Evolutionary conservation across 1,140 invertebrate genomes (phyloP), one percentile per base, ranked within the genome.

Genomic region (Sminthurides bifidus): DNA sequence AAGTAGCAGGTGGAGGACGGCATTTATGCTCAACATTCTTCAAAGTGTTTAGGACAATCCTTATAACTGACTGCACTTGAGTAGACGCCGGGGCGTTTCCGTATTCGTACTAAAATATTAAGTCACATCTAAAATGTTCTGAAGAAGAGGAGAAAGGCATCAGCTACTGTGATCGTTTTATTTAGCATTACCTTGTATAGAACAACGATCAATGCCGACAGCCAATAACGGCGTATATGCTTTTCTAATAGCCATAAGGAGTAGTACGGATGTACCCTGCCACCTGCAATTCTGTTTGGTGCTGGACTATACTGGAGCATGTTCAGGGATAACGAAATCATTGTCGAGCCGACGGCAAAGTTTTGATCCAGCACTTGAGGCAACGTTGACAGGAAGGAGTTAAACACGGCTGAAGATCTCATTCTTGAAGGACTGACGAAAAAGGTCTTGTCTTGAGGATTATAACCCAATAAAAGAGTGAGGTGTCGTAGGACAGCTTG

Each of bases 331-430:
- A 89, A 85, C 12, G 88, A 82, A 15, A 96, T 77, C 31, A 98
- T 81, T 19, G 81, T 76, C 62, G 82, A 84, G 0, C 91, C 91
- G 75, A 97, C 88, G 33, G 83, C 71, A 68, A 93, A 89, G 73
- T 98, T 96, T 67, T 92, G 86, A 71, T 98, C 92, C 63, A 96
- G 68, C 21, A 97, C 78, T 80, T 96, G 84, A 0, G 92, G 88
- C 43, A 96, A 71, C 68, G 91, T 92, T 19, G 87, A 82, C 66
- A 99, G 73, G 68, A 95, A 98, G 4, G 91, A 89, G 72, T 93
- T 96, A 72, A 97, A 97, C 1, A 93, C 88, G 4, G 92, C 82
- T 0, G 92, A 95, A 51, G 80, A 76, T 68, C 88, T 85, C 68
- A 98, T 70, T 66, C 83, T 81, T 60, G 84, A 76, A 1, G 94